phyloP scores from a whole-genome alignment of 2,797 vertebrate genomes.

The Xiphorhynchus erythropygius region DNA sequence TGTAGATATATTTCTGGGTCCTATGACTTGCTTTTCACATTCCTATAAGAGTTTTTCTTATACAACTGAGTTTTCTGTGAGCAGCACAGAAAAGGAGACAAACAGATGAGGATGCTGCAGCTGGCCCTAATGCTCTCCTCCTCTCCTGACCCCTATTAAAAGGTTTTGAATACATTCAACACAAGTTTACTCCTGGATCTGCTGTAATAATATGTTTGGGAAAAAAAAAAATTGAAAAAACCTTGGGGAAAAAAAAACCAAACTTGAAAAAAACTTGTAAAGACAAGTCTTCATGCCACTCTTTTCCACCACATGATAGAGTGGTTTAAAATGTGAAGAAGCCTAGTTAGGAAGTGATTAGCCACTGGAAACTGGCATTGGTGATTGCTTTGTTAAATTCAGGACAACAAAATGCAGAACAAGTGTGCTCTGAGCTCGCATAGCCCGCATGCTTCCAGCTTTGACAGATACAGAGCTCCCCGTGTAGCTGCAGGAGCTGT shows the following conservation, averaged over 20 bases:
- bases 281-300: neutral
- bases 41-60: neutral
- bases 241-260: accelerated
- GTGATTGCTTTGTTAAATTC: neutral
- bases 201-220: neutral
- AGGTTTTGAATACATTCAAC: neutral
- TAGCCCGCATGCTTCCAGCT: neutral
- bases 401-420: neutral
- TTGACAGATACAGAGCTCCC: neutral
- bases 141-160: neutral
- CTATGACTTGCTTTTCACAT: neutral
- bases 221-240: neutral
- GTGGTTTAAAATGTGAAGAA: neutral
- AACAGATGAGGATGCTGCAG: neutral
- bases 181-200: neutral
- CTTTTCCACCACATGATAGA: neutral
- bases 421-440: neutral
- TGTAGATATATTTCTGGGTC: neutral
- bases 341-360: neutral
- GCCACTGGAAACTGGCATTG: neutral
- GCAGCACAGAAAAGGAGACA: neutral
- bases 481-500: neutral
- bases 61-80: neutral
- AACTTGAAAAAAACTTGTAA: neutral
- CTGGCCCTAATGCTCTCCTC: neutral